Evolutionary conservation across 2,113 vertebrate genomes (phyloP).

Genomic region (Hemibates koningsi): DNA sequence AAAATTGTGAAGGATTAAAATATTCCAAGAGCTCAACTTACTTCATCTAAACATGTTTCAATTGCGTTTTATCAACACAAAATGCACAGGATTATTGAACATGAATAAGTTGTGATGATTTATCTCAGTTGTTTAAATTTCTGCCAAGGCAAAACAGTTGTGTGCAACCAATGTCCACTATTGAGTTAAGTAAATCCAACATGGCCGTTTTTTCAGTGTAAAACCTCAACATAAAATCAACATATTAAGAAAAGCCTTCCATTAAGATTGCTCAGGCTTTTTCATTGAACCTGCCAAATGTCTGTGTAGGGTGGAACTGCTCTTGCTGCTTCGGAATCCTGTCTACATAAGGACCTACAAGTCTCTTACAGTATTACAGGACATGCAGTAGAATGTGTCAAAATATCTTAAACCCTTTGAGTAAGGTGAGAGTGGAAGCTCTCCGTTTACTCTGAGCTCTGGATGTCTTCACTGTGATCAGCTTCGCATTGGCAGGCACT

Average conservation of each 20-base stretch:
- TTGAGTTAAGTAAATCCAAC: not conserved
- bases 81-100: not conserved
- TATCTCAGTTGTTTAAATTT: not conserved
- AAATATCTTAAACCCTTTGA: conserved; percentile 11
- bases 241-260: not conserved
- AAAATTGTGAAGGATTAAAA: not conserved
- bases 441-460: not conserved
- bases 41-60: fast-evolving
- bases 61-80: fast-evolving
- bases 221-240: not conserved
- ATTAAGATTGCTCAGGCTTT: not conserved
- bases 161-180: not conserved
- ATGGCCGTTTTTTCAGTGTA: not conserved
- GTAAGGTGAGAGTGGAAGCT: not conserved
- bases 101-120: fast-evolving
- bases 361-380: not conserved
- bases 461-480: not conserved
- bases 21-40: fast-evolving
- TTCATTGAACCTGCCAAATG: not conserved
- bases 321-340: not conserved
- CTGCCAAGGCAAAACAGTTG: not conserved
- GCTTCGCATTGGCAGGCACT: not conserved
- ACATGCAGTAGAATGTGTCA: not conserved
- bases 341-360: not conserved
- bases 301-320: not conserved